Conservation (phyloP, 53 echinoderm and acorn worm genomes). For the Holothuria leucospilota region DNA sequence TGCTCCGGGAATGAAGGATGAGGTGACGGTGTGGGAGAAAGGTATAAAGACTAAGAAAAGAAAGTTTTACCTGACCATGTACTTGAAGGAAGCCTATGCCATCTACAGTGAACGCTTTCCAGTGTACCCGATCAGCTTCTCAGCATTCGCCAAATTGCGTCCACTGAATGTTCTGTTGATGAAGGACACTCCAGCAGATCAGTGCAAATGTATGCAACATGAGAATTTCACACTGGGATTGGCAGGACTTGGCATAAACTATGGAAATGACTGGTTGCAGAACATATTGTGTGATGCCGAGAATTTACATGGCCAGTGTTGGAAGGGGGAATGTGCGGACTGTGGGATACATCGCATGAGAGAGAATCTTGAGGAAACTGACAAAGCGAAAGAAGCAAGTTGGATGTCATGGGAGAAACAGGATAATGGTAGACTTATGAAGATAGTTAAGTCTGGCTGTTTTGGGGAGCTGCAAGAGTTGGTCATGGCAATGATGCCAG, state of each 20-base stretch:
- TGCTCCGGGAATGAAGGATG: too few species aligned
- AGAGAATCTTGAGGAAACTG: background rate
- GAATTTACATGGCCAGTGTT: constrained; percentile 32
- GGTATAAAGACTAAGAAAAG: constrained; percentile 25
- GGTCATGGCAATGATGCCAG: too few species aligned
- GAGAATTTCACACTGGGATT: constrained; percentile 43
- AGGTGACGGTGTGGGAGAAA: constrained; percentile 44
- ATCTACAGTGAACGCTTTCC: constrained; percentile 18
- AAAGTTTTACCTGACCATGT: constrained; percentile 41
- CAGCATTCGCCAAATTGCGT: constrained; percentile 47
- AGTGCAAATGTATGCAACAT: constrained; percentile 42
- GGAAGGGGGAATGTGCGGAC: constrained; percentile 26
- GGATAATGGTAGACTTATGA: constrained; percentile 13
- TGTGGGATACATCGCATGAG: too few species aligned
- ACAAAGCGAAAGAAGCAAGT: constrained; percentile 10
- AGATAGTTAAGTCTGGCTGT: constrained; percentile 12
- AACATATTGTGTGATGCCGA: constrained; percentile 36
- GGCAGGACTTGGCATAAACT: constrained; percentile 36
- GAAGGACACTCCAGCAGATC: constrained; percentile 35
- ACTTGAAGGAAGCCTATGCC: constrained; percentile 39
- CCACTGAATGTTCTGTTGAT: constrained; percentile 39
- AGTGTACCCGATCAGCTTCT: background rate
- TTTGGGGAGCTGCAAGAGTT: constrained; percentile 21
- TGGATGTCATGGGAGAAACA: constrained; percentile 29
- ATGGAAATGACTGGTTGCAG: constrained; percentile 33